phyloP scores from a whole-genome alignment of 2,888 invertebrate species.

The Lydus trimaculatus region DNA sequence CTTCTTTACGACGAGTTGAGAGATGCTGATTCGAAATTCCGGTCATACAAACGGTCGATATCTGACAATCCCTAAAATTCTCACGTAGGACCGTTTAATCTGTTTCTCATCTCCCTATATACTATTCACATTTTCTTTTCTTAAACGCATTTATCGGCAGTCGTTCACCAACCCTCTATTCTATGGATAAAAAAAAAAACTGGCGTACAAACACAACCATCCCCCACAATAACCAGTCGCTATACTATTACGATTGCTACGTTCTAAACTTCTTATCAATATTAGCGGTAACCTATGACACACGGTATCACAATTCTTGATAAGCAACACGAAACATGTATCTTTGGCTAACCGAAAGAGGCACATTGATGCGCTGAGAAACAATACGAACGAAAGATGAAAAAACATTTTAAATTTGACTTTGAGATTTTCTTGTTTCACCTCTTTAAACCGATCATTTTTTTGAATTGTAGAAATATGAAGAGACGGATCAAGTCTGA shows the following conservation, averaged over 20 bases:
- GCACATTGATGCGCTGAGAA: not conserved
- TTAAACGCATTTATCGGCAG: conserved; percentile 27
- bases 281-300: not conserved
- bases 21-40: conserved; percentile 53
- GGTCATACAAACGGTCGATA: conserved; percentile 52
- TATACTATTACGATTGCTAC: not conserved
- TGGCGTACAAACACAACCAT: not conserved
- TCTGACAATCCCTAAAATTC: conserved; percentile 55
- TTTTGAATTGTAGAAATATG: no score
- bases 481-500: no score
- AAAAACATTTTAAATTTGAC: no score
- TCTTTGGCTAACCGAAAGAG: not conserved
- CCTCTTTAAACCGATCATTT: no score
- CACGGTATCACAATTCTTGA: not conserved
- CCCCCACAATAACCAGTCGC: not conserved
- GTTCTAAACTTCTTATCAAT: not conserved
- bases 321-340: not conserved
- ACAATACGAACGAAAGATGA: no score
- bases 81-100: conserved; percentile 57
- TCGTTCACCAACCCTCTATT: not conserved
- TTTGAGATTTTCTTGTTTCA: no score
- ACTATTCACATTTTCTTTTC: conserved; percentile 32
- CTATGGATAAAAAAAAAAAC: not conserved
- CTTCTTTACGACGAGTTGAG: conserved; percentile 45
- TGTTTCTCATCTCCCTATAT: conserved; percentile 53